Evolutionary conservation across 1,140 invertebrate species (phyloP).

Genomic region (Vanessa atalanta): DNA sequence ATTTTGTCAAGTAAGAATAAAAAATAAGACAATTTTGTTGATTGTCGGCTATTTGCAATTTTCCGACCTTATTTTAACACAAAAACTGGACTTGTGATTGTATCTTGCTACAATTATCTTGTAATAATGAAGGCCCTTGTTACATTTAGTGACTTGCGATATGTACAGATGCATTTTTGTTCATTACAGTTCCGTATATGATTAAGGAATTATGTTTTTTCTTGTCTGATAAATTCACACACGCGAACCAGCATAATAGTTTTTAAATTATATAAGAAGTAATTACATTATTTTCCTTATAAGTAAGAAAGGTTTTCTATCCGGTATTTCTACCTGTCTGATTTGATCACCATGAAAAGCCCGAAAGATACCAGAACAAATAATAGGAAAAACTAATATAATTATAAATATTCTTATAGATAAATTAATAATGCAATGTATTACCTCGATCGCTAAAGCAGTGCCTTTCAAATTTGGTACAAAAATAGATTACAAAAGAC

Average conservation of each 20-base stretch:
- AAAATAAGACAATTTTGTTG: background rate
- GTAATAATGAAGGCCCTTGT: slow-evolving; percentile 13
- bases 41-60: background rate
- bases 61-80: slow-evolving; percentile 7
- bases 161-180: slow-evolving; percentile 1
- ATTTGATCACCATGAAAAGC: too few relatives aligned
- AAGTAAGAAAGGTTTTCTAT: too few relatives aligned
- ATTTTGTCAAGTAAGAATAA: too few relatives aligned
- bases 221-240: background rate
- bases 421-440: too few relatives aligned
- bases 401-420: too few relatives aligned
- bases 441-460: too few relatives aligned
- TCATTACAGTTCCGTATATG: background rate
- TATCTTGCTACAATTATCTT: slow-evolving; percentile 16
- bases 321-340: too few relatives aligned
- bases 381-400: too few relatives aligned
- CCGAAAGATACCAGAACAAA: too few relatives aligned
- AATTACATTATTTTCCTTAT: too few relatives aligned
- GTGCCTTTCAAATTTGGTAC: too few relatives aligned
- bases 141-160: slow-evolving; percentile 21
- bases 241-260: background rate
- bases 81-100: slow-evolving; percentile 5
- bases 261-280: background rate
- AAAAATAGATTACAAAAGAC: too few relatives aligned
- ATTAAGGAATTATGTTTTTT: background rate